Percentiles rank a stretch among this genome's conserved stretches.
These are phyloP conservation scores for Antheraea yamamai DNA, from an alignment of 2,888 invertebrate species.

Conservation along the genomic window DNA sequence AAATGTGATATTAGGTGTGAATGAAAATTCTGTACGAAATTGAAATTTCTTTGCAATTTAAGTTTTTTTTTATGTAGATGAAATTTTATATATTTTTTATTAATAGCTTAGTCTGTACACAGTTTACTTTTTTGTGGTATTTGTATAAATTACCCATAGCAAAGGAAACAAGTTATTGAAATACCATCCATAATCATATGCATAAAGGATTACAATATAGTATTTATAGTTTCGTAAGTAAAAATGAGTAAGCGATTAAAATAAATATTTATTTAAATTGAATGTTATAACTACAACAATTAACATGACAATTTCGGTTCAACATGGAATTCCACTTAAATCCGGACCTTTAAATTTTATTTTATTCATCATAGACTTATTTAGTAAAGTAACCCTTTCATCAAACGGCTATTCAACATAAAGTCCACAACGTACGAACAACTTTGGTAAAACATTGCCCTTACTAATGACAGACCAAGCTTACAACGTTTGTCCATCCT, in stretches of 20 bases:
- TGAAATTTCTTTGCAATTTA: not conserved
- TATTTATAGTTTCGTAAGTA: not conserved
- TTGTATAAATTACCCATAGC: not conserved
- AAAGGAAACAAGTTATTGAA: no score
- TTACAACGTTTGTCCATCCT: constrained; percentile 50
- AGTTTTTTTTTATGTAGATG: not conserved
- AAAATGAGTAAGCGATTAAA: not conserved
- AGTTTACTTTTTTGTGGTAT: not conserved
- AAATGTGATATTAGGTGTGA: not conserved
- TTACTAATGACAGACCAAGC: constrained; percentile 64
- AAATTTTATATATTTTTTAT: not conserved
- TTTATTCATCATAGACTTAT: constrained; percentile 27
- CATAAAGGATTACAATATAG: no score
- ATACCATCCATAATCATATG: no score
- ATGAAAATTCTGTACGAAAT: not conserved
- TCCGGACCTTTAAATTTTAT: constrained; percentile 20
- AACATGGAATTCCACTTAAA: constrained; percentile 19
- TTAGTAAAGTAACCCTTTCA: constrained; percentile 57
- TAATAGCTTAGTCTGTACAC: no score
- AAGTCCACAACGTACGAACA: constrained; percentile 42
- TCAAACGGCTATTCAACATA: constrained; percentile 57
- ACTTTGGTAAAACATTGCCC: constrained; percentile 63
- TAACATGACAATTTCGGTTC: constrained; percentile 15
- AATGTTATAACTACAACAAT: not conserved
- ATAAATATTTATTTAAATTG: not conserved